Base-by-base conservation (phyloP, 2,797 vertebrate species). In the Synaphobranchus kaupii region DNA sequence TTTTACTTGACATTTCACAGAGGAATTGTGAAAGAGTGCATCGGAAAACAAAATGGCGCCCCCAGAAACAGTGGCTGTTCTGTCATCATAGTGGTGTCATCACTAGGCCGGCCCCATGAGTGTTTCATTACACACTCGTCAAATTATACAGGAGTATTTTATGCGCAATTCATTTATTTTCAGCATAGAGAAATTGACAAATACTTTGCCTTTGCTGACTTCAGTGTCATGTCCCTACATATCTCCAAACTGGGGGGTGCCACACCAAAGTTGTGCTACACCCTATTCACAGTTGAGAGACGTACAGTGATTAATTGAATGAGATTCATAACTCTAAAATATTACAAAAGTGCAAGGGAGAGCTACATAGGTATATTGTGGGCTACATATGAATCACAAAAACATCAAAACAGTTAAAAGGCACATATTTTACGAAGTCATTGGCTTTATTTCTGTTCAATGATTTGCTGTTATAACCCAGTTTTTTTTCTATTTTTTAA, bases 1-100 rank as follows among this genome's bases (percentile, higher is more conserved):
- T 25, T 1, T 25, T 60, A 56, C 25, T n/a, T 76, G 60, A 50
- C 58, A 28, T 76, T 84, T 78, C 54, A 80, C 52, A 87, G 83
- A 76, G 56, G 6, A 48, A 22, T 22, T 2, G 8, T 28, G 52
- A 28, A 84, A 56, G 82, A 22, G 8, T 71, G 28, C 28, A 3
- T 34, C 28, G 34, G 8, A 13, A 20, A 44, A 12, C 5, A 22
- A 73, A 25, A 81, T 50, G 28, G 44, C 78, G 4, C 47, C 9
- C 22, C 20, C 39, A 47, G 39, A 80, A 80, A 80, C n/a, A 47
- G 7, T 5, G 10, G 44, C 20, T 81, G 47, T 25, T 81, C 22
- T 15, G 39, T 22, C 13, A 47, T 78, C 34, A 20, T 44, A 78
- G 39, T 1, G 31, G 17, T 76, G 31, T 9, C 68, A 31, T 34